A percentile compares a stretch with the other conserved stretches of the same genome.
These are phyloP conservation scores for Callochromis pleurospilus DNA, from an alignment of 2,113 vertebrate species.

Conservation along the genomic window DNA sequence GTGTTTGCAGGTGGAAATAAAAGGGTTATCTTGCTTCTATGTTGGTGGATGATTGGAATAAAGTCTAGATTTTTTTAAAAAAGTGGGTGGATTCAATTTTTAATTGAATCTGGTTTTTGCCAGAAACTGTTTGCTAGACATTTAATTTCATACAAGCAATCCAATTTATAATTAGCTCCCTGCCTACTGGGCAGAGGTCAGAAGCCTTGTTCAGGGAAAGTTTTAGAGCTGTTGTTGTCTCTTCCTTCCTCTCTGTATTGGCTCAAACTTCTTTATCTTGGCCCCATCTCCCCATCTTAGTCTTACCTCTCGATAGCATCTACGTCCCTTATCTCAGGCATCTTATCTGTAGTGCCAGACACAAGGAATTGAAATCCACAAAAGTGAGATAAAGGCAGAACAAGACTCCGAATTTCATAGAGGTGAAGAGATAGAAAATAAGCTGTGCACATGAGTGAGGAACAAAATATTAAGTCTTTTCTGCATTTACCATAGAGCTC, in stretches of 20 bases:
- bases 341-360: slow-evolving; percentile 45
- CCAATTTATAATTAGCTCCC: neutral
- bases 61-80: neutral
- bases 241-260: neutral
- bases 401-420: neutral
- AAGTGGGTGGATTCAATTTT: neutral
- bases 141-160: neutral
- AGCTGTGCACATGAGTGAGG: neutral
- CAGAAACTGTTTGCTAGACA: neutral
- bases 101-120: neutral
- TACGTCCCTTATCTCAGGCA: slow-evolving; percentile 18
- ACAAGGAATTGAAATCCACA: neutral
- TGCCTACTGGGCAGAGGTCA: neutral
- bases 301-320: slow-evolving; percentile 24
- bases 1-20: slow-evolving; percentile 1
- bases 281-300: slow-evolving; percentile 7
- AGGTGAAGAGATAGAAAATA: neutral
- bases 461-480: neutral
- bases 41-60: neutral
- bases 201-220: neutral
- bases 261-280: slow-evolving; percentile 1
- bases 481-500: neutral
- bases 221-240: neutral
- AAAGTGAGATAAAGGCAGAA: neutral
- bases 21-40: neutral